Percentiles rank a stretch among this genome's conserved stretches.
These are phyloP conservation scores for Harpegnathos saltator DNA, from an alignment of 1,140 invertebrate genomes.

Conservation along the genomic window DNA sequence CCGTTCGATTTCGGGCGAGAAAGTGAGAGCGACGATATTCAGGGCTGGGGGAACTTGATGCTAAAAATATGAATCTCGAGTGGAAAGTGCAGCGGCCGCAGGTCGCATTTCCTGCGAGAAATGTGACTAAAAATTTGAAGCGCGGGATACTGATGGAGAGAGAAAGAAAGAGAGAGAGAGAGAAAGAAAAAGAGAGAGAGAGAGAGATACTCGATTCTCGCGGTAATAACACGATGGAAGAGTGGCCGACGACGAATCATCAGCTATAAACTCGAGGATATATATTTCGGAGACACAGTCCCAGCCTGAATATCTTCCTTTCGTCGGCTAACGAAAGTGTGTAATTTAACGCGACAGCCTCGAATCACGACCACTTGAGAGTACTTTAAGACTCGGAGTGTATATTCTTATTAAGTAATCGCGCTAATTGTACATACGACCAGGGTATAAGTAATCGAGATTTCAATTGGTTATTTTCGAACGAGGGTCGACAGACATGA, in stretches of 20 bases:
- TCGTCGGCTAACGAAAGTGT: conserved; percentile 15
- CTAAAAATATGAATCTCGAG: neutral
- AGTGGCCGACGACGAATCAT: too few relatives aligned
- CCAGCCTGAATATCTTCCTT: conserved; percentile 23
- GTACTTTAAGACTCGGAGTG: conserved; percentile 52
- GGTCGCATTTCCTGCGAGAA: neutral
- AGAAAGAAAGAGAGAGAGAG: too few relatives aligned
- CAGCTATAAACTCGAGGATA: neutral
- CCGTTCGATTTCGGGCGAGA: neutral
- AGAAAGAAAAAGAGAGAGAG: too few relatives aligned
- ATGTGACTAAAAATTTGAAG: conserved; percentile 11
- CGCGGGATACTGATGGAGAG: conserved; percentile 8
- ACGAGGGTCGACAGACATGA: conserved; percentile 37
- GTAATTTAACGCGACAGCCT: conserved; percentile 61
- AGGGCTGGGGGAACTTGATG: conserved; percentile 26
- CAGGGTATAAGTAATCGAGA: conserved; percentile 80
- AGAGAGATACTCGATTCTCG: too few relatives aligned
- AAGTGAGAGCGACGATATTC: neutral
- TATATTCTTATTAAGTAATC: conserved; percentile 66
- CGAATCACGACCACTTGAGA: conserved; percentile 65
- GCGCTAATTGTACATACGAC: conserved; percentile 80
- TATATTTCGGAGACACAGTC: conserved; percentile 24
- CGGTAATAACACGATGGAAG: neutral
- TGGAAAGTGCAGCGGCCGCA: neutral
- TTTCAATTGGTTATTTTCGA: conserved; percentile 65